Evolutionary conservation across 2,797 vertebrate genomes (phyloP), one percentile per base, ranked within the genome.

Genomic region (Pangasius krempfi): DNA sequence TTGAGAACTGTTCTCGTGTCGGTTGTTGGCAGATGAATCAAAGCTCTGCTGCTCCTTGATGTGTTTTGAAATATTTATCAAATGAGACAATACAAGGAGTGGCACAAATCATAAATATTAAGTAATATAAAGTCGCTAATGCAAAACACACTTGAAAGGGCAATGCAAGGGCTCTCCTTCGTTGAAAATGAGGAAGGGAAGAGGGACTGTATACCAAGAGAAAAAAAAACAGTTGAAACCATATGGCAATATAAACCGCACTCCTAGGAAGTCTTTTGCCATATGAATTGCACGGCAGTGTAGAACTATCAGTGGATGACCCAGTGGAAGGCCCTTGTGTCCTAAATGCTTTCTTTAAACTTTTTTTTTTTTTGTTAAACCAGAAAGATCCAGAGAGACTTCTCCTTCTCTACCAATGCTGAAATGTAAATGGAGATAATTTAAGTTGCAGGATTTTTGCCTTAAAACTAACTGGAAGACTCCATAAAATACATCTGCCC

Each of bases 81-180:
- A 95, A 96, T 94, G 94, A 96, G 95, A 96, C 96, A 96, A 96
- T 94, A 90, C 92, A 93, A 95, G 95, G 94, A 95, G 95, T 95
- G 95, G 95, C 95, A 95, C 94, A 95, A 96, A 96, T 96, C 96
- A 95, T 96, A 95, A 95, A 95, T 96, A 96, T 95, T 95, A 94
- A 95, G 93, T 94, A 95, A 94, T 95, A 95, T 95, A 94, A 96
- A 95, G 94, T 90, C 70, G 22, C 89, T 96, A 95, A 96, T 94
- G 91, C 88, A 86, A 95, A 96, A 94, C 96, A 96, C 93, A 95
- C 95, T 95, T 89, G 56, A 92, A 90, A 90, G 87, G 89, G 86
- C 86, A 91, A 86, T 33, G 22, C 25, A 54, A 85, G 89, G 86
- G 62, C 87, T 56, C 73, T 90, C 78, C 78, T 60, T 86, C 52